Conservation (phyloP, 1,140 invertebrate genomes). For the Aphelenchoides fujianensis region DNA sequence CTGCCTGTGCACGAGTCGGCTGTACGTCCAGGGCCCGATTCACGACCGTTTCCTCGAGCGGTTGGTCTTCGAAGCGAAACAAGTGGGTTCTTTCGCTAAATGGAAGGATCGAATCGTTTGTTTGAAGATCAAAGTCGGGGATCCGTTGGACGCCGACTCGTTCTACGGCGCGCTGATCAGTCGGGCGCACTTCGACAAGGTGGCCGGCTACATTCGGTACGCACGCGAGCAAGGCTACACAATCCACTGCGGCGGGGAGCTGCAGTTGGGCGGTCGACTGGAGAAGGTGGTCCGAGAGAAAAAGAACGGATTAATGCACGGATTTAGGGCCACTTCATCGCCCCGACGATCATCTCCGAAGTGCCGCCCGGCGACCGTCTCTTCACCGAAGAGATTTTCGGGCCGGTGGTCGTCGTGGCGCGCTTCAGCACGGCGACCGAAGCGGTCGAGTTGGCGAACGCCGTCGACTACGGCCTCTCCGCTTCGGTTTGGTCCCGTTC, state of each 20-base stretch:
- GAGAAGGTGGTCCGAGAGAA: slow-evolving; percentile 22
- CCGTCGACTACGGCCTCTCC: slow-evolving; percentile 67
- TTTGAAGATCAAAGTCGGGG: slow-evolving; percentile 66
- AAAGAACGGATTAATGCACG: neutral
- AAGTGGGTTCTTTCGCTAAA: slow-evolving; percentile 41
- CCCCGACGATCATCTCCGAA: slow-evolving; percentile 67
- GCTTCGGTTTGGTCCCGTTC: slow-evolving; percentile 67
- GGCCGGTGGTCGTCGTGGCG: slow-evolving; percentile 67
- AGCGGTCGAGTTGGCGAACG: slow-evolving; percentile 66
- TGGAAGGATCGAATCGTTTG: slow-evolving; percentile 8
- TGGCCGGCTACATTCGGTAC: slow-evolving; percentile 63
- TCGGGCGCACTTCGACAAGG: slow-evolving; percentile 66
- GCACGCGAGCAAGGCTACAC: slow-evolving; percentile 54
- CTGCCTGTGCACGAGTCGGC: slow-evolving; percentile 68
- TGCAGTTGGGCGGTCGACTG: slow-evolving; percentile 47
- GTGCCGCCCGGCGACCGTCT: slow-evolving; percentile 64
- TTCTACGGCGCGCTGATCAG: slow-evolving; percentile 67
- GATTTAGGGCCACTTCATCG: slow-evolving; percentile 66
- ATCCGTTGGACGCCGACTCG: slow-evolving; percentile 63
- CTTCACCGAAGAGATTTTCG: slow-evolving; percentile 70
- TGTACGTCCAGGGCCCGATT: slow-evolving; percentile 67
- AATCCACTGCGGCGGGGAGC: slow-evolving; percentile 61
- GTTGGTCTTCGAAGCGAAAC: slow-evolving; percentile 65
- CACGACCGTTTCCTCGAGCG: slow-evolving; percentile 65
- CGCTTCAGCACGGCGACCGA: slow-evolving; percentile 67